Percentiles rank a stretch among this genome's conserved stretches.
phyloP scores from a whole-genome alignment of 2,113 vertebrate species.

The Emydocephalus ijimae region DNA sequence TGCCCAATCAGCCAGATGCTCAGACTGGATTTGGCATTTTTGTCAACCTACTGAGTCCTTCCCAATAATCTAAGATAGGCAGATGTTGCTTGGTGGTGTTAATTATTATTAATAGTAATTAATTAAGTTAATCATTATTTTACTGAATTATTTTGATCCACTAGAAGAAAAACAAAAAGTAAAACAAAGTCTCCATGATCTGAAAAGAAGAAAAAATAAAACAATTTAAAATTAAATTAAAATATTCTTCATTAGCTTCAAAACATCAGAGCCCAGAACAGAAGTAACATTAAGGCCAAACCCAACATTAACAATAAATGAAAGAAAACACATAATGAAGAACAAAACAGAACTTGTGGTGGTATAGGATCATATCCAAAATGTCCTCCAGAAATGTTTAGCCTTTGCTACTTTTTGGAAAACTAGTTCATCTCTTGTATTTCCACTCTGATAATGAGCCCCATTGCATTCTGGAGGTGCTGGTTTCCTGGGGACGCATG shows the following conservation, averaged over 20 bases:
- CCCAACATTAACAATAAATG: not conserved
- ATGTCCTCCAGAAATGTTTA: not conserved
- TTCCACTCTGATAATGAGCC: not conserved
- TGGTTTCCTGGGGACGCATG: not conserved
- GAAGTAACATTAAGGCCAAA: not conserved
- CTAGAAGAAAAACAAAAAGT: not conserved
- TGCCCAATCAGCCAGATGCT: not conserved
- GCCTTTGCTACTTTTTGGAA: not conserved
- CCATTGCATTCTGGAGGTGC: not conserved
- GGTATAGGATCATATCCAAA: not conserved
- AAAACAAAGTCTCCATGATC: not conserved
- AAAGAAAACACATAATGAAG: not conserved
- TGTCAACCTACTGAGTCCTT: not conserved
- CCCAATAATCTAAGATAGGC: not conserved
- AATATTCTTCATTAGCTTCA: not conserved
- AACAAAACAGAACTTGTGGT: not conserved
- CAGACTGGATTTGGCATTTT: not conserved
- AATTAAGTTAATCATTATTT: not conserved
- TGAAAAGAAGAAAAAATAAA: not conserved
- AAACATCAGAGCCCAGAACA: not conserved
- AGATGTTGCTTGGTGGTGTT: not conserved
- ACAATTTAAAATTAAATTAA: not conserved
- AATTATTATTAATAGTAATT: not conserved
- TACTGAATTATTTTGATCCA: not conserved
- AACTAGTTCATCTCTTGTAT: not conserved